These are phyloP conservation scores for Zelostemma sp. DNA, from an alignment of 1,140 invertebrate genomes.

Conservation along the genomic window DNA sequence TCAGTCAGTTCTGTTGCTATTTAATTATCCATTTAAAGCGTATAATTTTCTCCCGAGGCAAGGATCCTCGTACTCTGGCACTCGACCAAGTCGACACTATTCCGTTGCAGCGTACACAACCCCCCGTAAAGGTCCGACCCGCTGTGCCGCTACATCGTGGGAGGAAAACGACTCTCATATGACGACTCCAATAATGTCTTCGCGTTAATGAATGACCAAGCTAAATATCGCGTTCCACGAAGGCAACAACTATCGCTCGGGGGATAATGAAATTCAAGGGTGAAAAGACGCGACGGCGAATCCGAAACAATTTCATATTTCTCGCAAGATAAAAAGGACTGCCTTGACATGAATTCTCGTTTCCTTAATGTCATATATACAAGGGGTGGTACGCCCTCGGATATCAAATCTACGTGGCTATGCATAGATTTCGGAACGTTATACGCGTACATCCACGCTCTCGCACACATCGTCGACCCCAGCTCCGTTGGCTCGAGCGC, in stretches of 20 bases:
- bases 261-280: background rate
- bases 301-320: constrained; percentile 1
- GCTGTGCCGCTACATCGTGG: constrained; percentile 27
- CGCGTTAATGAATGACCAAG: no score
- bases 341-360: background rate
- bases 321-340: background rate
- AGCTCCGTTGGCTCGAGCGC: background rate
- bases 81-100: constrained; percentile 48
- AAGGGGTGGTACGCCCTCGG: background rate
- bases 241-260: no score
- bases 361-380: background rate
- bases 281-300: no score
- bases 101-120: constrained; percentile 16
- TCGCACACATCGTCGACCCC: background rate
- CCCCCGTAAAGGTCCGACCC: constrained; percentile 22
- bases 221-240: no score
- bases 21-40: constrained; percentile 72
- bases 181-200: constrained; percentile 8
- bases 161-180: constrained; percentile 35
- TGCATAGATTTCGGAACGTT: constrained; percentile 55
- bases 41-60: constrained; percentile 68
- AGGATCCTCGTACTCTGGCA: constrained; percentile 50
- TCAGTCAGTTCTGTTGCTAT: constrained; percentile 71
- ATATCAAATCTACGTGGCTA: constrained; percentile 39
- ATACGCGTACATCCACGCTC: constrained; percentile 29